Base-by-base conservation (phyloP, 2,888 invertebrate species). In the Orthosia gothica region DNA sequence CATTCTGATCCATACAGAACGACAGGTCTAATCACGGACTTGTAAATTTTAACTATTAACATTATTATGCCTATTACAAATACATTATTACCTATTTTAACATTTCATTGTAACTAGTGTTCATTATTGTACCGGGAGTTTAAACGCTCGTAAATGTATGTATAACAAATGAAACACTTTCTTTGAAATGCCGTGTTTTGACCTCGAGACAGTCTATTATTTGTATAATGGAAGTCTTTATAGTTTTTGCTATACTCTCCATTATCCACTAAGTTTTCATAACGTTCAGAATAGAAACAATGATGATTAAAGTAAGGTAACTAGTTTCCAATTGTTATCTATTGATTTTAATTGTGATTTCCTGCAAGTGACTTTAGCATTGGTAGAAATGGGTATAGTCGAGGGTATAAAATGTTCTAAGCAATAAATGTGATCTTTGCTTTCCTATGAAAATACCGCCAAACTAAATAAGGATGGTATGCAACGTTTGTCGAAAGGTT, bases 251-350 rank as follows among this genome's bases (percentile, higher is more conserved):
- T 18, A 67, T 57, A 58, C 47, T 16, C 57, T 18, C 57, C 54
- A 78, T 78, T 82, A 70, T 78, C 18, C 26, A 3, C 4, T 7
- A 13, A 16, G 54, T 70, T 49, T 13, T 57, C 26, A 73, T 64
- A 82, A 70, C n/a, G 61, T 40, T 79, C 40, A 0, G 16, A 70
- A 52, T 65, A 54, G 23, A 78, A 78, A 78, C 70, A 78, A 82
- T 70, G 16, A 15, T 47, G 23, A 57, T 73, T 57, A 70, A 52
- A 66, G 54, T 45, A 9, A 71, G 49, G 58, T 52, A 54, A 32
- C 4, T 40, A 16, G 32, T 52, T 54, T 70, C n/a, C 45, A 50
- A 66, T 58, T 70, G 66, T 47, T 59, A 52, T 64, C 47, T 59
- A 64, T 76, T 49, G 52, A 45, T 47, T 63, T 70, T 26, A 11